Evolutionary conservation across 2,113 vertebrate genomes (phyloP), one percentile per base, ranked within the genome.

Genomic region (Callorhinus ursinus): DNA sequence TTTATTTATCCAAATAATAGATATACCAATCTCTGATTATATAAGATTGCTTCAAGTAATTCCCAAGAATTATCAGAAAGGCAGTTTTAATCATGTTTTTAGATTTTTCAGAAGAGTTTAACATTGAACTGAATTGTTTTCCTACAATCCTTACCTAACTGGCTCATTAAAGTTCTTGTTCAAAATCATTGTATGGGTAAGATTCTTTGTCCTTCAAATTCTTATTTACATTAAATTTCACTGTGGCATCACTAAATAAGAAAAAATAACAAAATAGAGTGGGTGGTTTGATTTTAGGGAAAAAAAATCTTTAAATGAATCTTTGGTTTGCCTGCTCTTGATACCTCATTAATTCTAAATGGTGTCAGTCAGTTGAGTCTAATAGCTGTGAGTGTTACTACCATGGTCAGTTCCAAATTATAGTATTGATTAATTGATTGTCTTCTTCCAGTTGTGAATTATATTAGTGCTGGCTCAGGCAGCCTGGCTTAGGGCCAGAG

Each of bases 381-480:
- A 98, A 99, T 97, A 98, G 97, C 97, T 98, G 53, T 90, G 98
- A 98, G 92, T 98, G 97, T 98, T 98, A 98, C 98, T 98, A 95
- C 93, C 95, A 93, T 96, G 98, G 98, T 98, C 98, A 99, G 98
- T 98, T 99, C 98, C 98, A 99, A 98, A 99, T 99, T 98, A 98
- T 97, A 97, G 96, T 98, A 99, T 99, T 99, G 99, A 99, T 99
- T 99, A 98, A 99, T 99, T 99, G 98, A 99, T 98, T 98, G 95
- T 94, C 98, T 98, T 98, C 98, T 98, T 99, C 97, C 96, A 98
- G 95, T 98, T 98, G 98, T 98, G 98, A 98, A 98, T 97, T 98
- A 96, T 98, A 98, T 98, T 98, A 98, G 79, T 72, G 83, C 90
- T 98, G 97, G 97, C 95, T 98, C 96, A 98, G 97, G 93, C 53